phyloP scores from a whole-genome alignment of 2,113 vertebrate genomes.

The Furnarius figulus region DNA sequence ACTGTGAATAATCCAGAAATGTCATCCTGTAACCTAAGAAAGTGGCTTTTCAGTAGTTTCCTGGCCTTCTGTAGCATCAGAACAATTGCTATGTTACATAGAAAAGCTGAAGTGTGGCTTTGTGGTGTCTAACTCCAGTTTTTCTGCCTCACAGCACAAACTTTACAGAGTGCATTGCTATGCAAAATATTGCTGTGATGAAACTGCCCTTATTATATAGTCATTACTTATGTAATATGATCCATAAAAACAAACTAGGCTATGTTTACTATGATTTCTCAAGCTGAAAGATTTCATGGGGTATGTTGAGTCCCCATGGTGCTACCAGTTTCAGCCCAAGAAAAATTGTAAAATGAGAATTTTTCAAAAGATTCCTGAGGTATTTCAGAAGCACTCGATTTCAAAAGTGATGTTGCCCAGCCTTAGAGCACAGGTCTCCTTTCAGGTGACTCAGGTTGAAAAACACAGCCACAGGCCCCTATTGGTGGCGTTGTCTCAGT shows the following conservation, averaged over 20 bases:
- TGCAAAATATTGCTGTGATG: background rate
- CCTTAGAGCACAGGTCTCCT: background rate
- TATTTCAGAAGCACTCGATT: background rate
- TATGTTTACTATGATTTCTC: background rate
- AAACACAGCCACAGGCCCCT: background rate
- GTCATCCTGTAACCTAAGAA: conserved; percentile 1
- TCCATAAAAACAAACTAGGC: background rate
- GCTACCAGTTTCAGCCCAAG: background rate
- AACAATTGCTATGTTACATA: background rate
- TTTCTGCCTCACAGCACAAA: background rate
- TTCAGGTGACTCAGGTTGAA: background rate
- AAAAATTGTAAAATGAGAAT: background rate
- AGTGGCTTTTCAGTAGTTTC: background rate
- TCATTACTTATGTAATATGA: background rate
- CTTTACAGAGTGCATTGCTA: background rate
- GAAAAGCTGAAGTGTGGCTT: background rate
- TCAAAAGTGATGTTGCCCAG: background rate
- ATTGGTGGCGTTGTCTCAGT: background rate
- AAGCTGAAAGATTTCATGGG: background rate
- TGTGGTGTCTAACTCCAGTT: background rate
- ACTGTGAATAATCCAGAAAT: conserved; percentile 34
- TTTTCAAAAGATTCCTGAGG: background rate
- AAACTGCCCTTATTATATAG: background rate
- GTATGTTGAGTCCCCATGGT: background rate
- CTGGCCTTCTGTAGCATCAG: background rate